A percentile compares a stretch with the other conserved stretches of the same genome.
These are phyloP conservation scores for Papilio gigon DNA, from an alignment of 2,888 invertebrate species.

Conservation along the genomic window DNA sequence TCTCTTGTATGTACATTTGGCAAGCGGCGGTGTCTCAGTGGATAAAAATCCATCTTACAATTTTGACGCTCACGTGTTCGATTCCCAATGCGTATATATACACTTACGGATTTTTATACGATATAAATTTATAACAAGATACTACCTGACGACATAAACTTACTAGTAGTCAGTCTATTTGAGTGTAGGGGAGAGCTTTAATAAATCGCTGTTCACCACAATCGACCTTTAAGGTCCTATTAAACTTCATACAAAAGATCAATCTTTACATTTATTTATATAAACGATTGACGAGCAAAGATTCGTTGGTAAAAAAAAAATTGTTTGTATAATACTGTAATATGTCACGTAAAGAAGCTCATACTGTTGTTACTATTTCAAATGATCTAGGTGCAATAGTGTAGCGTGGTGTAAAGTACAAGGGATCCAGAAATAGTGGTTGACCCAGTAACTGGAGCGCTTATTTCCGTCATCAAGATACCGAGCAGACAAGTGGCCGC, in stretches of 20 bases:
- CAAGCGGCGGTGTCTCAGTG: slow-evolving; percentile 7
- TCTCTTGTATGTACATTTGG: slow-evolving; percentile 21
- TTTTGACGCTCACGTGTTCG: slow-evolving; percentile 10
- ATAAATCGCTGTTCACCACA: background rate
- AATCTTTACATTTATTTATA: background rate
- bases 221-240: background rate
- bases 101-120: background rate
- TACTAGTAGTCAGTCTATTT: background rate
- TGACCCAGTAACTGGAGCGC: slow-evolving; percentile 81
- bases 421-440: slow-evolving; percentile 77
- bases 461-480: slow-evolving; percentile 80
- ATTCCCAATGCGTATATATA: background rate
- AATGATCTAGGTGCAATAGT: slow-evolving; percentile 64
- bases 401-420: slow-evolving; percentile 69
- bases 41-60: slow-evolving; percentile 5
- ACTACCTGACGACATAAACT: background rate
- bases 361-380: slow-evolving; percentile 13
- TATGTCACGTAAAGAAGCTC: background rate
- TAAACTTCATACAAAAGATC: background rate
- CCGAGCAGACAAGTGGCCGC: slow-evolving; percentile 55
- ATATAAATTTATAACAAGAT: background rate
- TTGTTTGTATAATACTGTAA: no score
- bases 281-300: background rate
- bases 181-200: background rate
- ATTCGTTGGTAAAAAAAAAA: background rate